Conservation (phyloP, 1,140 invertebrate genomes). For the Pseudomyrmex dendroicus region DNA sequence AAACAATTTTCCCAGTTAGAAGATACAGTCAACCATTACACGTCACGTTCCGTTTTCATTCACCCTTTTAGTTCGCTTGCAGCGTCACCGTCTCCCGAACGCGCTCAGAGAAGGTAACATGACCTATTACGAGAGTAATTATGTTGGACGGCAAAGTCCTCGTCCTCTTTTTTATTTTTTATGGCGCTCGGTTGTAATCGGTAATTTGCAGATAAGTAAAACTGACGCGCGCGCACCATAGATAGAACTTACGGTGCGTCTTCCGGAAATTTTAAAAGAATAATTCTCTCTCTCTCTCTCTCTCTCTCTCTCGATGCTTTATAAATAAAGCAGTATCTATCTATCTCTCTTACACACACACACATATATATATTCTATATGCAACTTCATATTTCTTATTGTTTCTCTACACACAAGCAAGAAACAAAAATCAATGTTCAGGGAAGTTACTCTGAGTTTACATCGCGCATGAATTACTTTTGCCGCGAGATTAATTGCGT, state of each 20-base stretch:
- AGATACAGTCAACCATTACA: slow-evolving; percentile 14
- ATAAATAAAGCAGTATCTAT: no score
- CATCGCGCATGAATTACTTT: not conserved
- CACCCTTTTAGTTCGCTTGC: slow-evolving; percentile 24
- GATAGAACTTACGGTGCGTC: not conserved
- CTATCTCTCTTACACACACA: no score
- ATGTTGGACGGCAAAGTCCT: slow-evolving; percentile 40
- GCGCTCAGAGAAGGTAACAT: slow-evolving; percentile 25
- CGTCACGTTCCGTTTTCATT: not conserved
- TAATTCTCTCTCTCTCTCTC: not conserved
- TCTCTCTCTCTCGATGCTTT: no score
- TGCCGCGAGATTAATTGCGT: not conserved
- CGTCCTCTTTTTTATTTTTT: not conserved
- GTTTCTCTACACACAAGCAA: not conserved
- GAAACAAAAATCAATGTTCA: slow-evolving; percentile 1
- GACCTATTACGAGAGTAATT: slow-evolving; percentile 62
- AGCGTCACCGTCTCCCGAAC: not conserved
- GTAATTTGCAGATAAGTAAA: not conserved
- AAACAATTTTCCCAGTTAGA: slow-evolving; percentile 41
- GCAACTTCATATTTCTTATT: slow-evolving; percentile 12
- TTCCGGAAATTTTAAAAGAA: not conserved
- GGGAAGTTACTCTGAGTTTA: not conserved
- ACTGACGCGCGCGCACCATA: not conserved
- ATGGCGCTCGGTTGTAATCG: slow-evolving; percentile 32
- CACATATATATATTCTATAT: no score